Evolutionary conservation across 2,113 vertebrate species (phyloP).

Genomic region (Lutjanus erythropterus): DNA sequence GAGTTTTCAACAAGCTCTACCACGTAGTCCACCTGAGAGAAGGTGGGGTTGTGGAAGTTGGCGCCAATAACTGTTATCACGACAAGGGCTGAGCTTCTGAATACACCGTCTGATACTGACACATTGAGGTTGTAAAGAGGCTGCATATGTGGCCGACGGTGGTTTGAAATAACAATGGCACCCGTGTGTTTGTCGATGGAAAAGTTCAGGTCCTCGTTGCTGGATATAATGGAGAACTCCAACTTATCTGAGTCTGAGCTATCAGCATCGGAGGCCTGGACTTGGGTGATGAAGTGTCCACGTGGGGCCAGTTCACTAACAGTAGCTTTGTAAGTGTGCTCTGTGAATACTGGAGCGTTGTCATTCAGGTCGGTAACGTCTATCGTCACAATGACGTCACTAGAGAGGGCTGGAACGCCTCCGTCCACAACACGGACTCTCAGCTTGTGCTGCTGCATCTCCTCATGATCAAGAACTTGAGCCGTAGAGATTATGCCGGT

Average conservation of each 20-base stretch:
- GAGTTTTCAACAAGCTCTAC: slow-evolving; percentile 96
- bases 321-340: slow-evolving; percentile 88
- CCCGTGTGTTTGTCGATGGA: slow-evolving; percentile 90
- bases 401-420: slow-evolving; percentile 93
- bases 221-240: slow-evolving; percentile 92
- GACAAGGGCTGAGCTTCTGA: slow-evolving; percentile 91
- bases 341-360: slow-evolving; percentile 92
- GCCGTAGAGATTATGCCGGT: slow-evolving; percentile 90
- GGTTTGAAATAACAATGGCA: slow-evolving; percentile 89
- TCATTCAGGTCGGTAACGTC: slow-evolving; percentile 94
- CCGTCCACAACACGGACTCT: slow-evolving; percentile 90
- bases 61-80: slow-evolving; percentile 88
- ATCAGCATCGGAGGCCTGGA: slow-evolving; percentile 94
- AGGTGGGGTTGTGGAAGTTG: slow-evolving; percentile 93
- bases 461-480: slow-evolving; percentile 91
- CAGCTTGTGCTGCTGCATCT: slow-evolving; percentile 86
- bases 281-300: slow-evolving; percentile 93
- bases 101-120: slow-evolving; percentile 96
- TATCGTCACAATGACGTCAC: slow-evolving; percentile 87
- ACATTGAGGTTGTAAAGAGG: slow-evolving; percentile 89
- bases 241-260: slow-evolving; percentile 87
- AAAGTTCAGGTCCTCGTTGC: slow-evolving; percentile 95
- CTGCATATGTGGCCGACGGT: slow-evolving; percentile 87
- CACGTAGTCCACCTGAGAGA: slow-evolving; percentile 92
- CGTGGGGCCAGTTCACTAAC: slow-evolving; percentile 91